Percentiles rank a stretch among this genome's conserved stretches.
Evolutionary conservation across 2,888 invertebrate species (phyloP).

Genomic region (Taphrorychus bicolor): DNA sequence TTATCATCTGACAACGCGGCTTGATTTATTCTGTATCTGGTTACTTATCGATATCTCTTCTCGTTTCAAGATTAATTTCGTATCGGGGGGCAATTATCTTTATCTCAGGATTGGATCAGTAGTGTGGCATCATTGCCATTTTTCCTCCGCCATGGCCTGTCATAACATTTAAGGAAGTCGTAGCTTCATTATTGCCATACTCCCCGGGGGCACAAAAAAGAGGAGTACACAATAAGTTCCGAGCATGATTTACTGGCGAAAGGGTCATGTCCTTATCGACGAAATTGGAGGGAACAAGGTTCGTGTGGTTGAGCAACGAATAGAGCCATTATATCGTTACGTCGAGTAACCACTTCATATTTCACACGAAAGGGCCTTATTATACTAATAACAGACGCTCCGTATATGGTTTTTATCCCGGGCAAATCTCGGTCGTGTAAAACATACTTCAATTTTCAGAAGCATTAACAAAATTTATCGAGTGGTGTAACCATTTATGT

Average conservation of each 20-base stretch:
- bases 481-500: background rate
- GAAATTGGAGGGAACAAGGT: slow-evolving; percentile 24
- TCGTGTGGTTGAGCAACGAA: slow-evolving; percentile 20
- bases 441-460: slow-evolving; percentile 8
- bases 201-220: background rate
- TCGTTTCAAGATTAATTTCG: slow-evolving; percentile 25
- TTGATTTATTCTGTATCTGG: slow-evolving; percentile 33
- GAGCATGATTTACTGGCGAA: slow-evolving; percentile 17
- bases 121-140: background rate
- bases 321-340: slow-evolving; percentile 30
- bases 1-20: slow-evolving; percentile 26
- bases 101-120: slow-evolving; percentile 11
- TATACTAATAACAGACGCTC: slow-evolving; percentile 9
- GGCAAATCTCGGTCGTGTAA: background rate
- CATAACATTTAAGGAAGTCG: background rate
- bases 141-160: background rate
- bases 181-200: background rate
- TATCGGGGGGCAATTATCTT: slow-evolving; percentile 13
- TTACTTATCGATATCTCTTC: slow-evolving; percentile 34
- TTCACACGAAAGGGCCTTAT: slow-evolving; percentile 30
- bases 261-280: slow-evolving; percentile 19
- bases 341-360: slow-evolving; percentile 25
- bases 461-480: background rate
- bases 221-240: slow-evolving; percentile 1
- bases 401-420: background rate